Evolutionary conservation across 2,797 vertebrate species (phyloP), one percentile per base, ranked within the genome.

Genomic region (Macropodus opercularis): DNA sequence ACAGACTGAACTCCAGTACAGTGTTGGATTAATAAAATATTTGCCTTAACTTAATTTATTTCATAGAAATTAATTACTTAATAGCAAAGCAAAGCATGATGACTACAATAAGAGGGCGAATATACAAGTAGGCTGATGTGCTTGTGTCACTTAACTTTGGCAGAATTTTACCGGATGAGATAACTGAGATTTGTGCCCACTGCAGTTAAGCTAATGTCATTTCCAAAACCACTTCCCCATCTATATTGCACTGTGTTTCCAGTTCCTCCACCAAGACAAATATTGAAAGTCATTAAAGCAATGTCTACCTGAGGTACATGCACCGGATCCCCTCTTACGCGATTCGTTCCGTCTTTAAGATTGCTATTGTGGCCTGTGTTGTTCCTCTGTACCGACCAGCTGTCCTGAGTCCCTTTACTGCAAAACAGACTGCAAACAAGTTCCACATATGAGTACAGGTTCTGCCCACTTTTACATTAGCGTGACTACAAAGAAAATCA

Each of bases 381-480:
- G 38, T 91, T 87, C 23, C 76, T 91, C 2, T 91, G 88, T 8
- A 91, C 84, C 34, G 89, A 79, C 92, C 92, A 92, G 77, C 71
- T 90, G 60, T 90, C 90, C 64, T 83, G 84, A 9, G 87, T 89
- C 17, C 85, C 85, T 73, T 90, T 89, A 69, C 85, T 91, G 70
- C 93, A 93, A 62, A 93, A 85, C 31, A 91, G 56, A 69, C 91
- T 93, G 43, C 3, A 77, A 64, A 73, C 31, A 73, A 10, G 14
- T 32, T 47, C 9, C 12, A 62, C n/a, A 12, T 18, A 11, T 52
- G 42, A 79, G 52, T 32, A 31, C 3, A 40, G 0, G 31, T 36
- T 31, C 11, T 26, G 36, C 18, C 48, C 3, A 34, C 40, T 6
- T 9, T 27, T 6, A 32, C 6, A 34, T 12, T 2, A 41, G 17